Base-by-base conservation (phyloP, 2,113 vertebrate genomes). In the Scopus umbretta region DNA sequence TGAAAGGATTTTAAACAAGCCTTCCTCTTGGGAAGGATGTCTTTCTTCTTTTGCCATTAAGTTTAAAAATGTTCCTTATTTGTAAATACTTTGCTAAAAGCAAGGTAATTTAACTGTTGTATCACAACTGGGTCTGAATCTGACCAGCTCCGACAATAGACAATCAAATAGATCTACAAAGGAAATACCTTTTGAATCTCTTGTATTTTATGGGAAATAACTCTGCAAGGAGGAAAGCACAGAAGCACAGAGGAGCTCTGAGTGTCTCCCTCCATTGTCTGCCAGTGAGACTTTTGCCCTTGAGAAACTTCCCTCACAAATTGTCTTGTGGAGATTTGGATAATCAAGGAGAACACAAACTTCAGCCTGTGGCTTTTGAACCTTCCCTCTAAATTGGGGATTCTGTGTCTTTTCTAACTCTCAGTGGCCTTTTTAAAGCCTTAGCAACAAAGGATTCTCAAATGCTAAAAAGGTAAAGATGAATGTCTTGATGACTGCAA, bases 1-100 rank as follows among this genome's bases (percentile, higher is more conserved):
- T 89, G 94, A 94, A 92, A 95, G 81, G 78, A 83, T 90, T 95
- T 95, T 93, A 94, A 90, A 30, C 67, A 86, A 79, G 43, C 18
- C 32, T 88, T 87, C 30, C 93, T 94, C 73, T 53, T 86, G 89
- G 91, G 91, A 94, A 90, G 45, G 16, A 68, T 88, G 56, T 61
- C 80, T 93, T 68, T 90, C 59, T 96, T 94, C 82, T 42, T 94
- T 80, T 90, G 89, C 66, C 30, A 50, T 91, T 88, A 74, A 40
- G 27, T 92, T 95, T 66, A 23, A 86, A 95, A 95, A 45, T 73
- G 17, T 80, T 88, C 74, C 89, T 76, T 94, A 70, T 80, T 95
- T 84, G 45, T 95, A 83, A 93, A 68, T 76, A 47, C 29, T 92
- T 95, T 80, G 42, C 32, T 83, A 56, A 90, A 92, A 83, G 62